phyloP scores from a whole-genome alignment of 2,113 vertebrate genomes.

The Sula dactylatra region DNA sequence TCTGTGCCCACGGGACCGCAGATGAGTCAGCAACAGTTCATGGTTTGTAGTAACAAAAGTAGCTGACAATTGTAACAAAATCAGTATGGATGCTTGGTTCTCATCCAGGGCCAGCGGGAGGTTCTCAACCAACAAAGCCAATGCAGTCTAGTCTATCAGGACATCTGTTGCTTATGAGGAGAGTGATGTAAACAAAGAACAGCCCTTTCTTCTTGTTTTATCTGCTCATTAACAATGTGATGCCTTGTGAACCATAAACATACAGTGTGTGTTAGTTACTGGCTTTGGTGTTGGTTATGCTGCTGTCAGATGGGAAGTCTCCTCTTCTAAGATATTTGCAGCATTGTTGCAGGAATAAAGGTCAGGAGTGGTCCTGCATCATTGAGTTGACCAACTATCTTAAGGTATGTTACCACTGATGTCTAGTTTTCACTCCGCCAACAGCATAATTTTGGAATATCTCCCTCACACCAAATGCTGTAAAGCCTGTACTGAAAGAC shows the following conservation, averaged over 20 bases:
- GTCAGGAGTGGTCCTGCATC: not conserved
- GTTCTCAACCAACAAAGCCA: constrained; percentile 65
- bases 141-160: constrained; percentile 65
- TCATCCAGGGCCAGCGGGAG: constrained; percentile 65
- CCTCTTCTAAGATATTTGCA: not conserved
- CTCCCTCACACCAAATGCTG: not conserved
- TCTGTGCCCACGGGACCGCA: constrained; percentile 15
- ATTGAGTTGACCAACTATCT: not conserved
- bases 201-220: constrained; percentile 52
- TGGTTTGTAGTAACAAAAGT: constrained; percentile 58
- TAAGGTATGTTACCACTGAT: not conserved
- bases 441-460: not conserved
- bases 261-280: constrained; percentile 14
- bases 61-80: constrained; percentile 66
- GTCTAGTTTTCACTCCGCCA: not conserved
- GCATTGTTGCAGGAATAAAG: not conserved
- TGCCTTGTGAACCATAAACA: constrained; percentile 57
- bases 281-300: not conserved
- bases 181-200: constrained; percentile 67
- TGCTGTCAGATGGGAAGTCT: not conserved
- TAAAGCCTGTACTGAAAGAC: not conserved
- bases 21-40: constrained; percentile 61
- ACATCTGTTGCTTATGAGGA: constrained; percentile 71
- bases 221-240: constrained; percentile 62
- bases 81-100: constrained; percentile 66